These are phyloP conservation scores for Mormyrus lacerda DNA, from an alignment of 2,113 vertebrate genomes.

Conservation along the genomic window DNA sequence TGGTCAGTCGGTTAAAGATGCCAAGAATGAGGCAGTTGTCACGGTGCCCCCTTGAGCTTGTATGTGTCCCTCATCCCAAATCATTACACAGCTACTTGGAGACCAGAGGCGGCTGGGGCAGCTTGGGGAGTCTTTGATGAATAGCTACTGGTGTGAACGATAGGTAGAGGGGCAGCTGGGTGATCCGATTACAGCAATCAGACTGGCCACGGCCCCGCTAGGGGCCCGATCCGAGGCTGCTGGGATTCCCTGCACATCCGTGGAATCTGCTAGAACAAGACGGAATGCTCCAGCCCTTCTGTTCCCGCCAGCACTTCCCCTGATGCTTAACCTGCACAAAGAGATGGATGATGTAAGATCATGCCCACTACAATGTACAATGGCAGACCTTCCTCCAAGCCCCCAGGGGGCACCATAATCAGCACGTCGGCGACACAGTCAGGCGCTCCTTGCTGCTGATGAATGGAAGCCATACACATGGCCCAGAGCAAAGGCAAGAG, in stretches of 20 bases:
- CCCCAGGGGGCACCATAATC: background rate
- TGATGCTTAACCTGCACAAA: background rate
- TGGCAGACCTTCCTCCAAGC: background rate
- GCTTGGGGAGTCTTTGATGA: background rate
- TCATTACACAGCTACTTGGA: background rate
- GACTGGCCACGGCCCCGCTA: background rate
- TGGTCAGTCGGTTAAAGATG: no score
- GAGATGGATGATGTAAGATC: background rate
- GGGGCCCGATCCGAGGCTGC: background rate
- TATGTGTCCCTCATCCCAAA: background rate
- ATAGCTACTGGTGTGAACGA: background rate
- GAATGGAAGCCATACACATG: background rate
- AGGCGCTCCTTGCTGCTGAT: background rate
- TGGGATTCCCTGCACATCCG: background rate
- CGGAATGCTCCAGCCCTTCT: background rate
- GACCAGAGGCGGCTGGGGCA: background rate
- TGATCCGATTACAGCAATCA: constrained; percentile 4
- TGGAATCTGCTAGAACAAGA: background rate
- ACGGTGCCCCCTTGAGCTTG: background rate
- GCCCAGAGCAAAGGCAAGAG: background rate
- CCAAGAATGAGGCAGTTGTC: background rate
- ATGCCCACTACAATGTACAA: background rate
- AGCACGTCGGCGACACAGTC: background rate
- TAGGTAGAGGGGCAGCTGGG: background rate
- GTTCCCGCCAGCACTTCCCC: background rate